phyloP scores from a whole-genome alignment of 2,113 vertebrate genomes.

The Cyanoramphus novaezelandiae region DNA sequence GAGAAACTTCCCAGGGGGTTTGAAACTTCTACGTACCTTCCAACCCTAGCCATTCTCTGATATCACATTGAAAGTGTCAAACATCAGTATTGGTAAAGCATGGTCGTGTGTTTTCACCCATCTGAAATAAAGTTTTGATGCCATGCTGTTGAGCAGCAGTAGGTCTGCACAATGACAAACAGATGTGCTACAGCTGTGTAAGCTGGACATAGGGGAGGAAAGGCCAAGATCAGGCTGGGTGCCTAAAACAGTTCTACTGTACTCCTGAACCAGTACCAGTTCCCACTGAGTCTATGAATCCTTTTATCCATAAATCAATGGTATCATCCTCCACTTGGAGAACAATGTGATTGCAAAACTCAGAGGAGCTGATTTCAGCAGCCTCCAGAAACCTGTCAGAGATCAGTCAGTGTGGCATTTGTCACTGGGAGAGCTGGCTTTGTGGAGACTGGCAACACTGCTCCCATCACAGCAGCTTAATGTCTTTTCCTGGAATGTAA shows the following conservation, averaged over 20 bases:
- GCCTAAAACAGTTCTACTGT: background rate
- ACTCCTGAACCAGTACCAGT: background rate
- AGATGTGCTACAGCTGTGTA: background rate
- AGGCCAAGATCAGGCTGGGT: background rate
- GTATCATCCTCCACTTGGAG: background rate
- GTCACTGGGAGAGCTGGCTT: background rate
- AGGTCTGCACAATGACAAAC: background rate
- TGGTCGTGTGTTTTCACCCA: background rate
- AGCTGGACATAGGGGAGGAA: background rate
- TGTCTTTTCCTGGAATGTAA: background rate
- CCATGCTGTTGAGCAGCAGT: background rate
- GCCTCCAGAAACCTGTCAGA: background rate
- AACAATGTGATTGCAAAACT: background rate
- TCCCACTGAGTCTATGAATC: background rate
- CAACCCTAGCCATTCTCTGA: background rate
- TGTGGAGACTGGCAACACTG: background rate
- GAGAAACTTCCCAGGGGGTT: background rate
- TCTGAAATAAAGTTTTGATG: background rate
- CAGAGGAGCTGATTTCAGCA: background rate
- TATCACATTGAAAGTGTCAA: background rate
- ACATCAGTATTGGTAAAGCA: background rate
- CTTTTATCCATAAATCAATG: background rate
- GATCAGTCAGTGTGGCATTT: background rate
- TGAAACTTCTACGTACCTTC: background rate
- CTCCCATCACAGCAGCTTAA: background rate